These are phyloP conservation scores for Drosophila limbata DNA, from an alignment of 2,888 invertebrate genomes.

Conservation along the genomic window DNA sequence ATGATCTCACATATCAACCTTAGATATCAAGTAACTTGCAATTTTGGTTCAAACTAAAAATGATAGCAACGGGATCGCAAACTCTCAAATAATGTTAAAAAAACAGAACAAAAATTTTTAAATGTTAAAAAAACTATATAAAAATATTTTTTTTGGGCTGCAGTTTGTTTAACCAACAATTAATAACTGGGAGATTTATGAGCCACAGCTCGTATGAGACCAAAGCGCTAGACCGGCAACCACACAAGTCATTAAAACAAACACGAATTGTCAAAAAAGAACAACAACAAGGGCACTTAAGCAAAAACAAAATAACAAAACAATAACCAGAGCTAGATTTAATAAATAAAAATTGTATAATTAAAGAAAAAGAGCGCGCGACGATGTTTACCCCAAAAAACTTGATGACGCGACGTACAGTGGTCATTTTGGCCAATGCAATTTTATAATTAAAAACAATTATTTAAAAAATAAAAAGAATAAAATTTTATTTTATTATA, in stretches of 20 bases:
- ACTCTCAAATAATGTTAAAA: neutral
- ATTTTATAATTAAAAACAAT: too few species aligned
- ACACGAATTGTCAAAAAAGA: constrained; percentile 29
- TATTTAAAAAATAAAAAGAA: too few species aligned
- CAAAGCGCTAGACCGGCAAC: constrained; percentile 54
- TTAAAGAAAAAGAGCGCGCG: constrained; percentile 57
- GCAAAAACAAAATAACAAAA: constrained; percentile 8
- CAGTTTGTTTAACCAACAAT: constrained; percentile 50
- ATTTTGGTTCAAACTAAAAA: constrained; percentile 12
- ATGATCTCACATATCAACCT: constrained; percentile 2
- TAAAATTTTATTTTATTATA: too few species aligned
- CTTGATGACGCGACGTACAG: neutral
- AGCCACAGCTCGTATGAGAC: constrained; percentile 47
- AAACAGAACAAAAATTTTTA: too few species aligned
- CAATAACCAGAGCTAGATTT: constrained; percentile 43
- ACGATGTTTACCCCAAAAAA: constrained; percentile 26
- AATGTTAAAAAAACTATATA: too few species aligned
- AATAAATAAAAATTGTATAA: constrained; percentile 68
- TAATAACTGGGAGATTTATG: constrained; percentile 74
- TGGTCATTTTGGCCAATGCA: too few species aligned
- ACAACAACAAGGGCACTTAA: constrained; percentile 47
- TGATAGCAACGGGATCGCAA: neutral
- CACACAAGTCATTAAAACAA: constrained; percentile 60
- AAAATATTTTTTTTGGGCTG: neutral
- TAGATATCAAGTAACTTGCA: constrained; percentile 8